A percentile compares a stretch with the other conserved stretches of the same genome.
phyloP scores from a whole-genome alignment of 2,888 invertebrate genomes.

The Frankliniella intonsa region DNA sequence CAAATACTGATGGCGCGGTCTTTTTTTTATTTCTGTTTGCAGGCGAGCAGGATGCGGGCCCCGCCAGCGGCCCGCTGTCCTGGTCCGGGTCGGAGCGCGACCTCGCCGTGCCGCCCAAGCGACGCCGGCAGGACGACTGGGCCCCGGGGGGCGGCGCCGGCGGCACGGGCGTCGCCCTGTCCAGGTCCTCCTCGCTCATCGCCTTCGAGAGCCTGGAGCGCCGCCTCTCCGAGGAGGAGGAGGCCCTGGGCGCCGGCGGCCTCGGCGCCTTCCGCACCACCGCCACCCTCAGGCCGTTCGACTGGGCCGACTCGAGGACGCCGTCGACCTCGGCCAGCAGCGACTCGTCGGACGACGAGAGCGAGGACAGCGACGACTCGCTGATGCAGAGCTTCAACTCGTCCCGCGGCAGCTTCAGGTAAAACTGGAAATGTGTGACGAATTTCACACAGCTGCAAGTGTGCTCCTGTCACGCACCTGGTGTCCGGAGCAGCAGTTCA shows the following conservation, averaged over 20 bases:
- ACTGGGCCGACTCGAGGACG: constrained; percentile 37
- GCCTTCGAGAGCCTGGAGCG: constrained; percentile 54
- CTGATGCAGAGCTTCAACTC: constrained; percentile 38
- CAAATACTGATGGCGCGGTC: constrained; percentile 43
- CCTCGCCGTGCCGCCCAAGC: constrained; percentile 69
- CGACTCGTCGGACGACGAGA: constrained; percentile 36
- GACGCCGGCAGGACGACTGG: constrained; percentile 54
- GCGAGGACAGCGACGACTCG: constrained; percentile 36
- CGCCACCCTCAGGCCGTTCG: constrained; percentile 32
- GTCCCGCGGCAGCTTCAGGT: constrained; percentile 38
- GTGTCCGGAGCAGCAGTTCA: too few species aligned
- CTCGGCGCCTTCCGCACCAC: constrained; percentile 25
- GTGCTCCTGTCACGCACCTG: too few species aligned
- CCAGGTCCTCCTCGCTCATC: constrained; percentile 45
- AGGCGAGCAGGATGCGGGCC: constrained; percentile 41
- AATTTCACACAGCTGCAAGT: too few species aligned
- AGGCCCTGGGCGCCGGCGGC: constrained; percentile 30
- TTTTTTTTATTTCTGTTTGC: constrained; percentile 50
- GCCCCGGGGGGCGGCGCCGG: constrained; percentile 31
- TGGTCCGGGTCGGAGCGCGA: constrained; percentile 66
- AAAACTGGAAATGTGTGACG: too few species aligned
- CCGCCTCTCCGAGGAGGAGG: constrained; percentile 30
- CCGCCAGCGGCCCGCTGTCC: constrained; percentile 42
- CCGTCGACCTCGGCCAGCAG: constrained; percentile 37
- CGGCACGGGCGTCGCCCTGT: constrained; percentile 52